A percentile compares a stretch with the other conserved stretches of the same genome.
phyloP scores from a whole-genome alignment of 2,888 invertebrate species.

The Lapara coniferarum region DNA sequence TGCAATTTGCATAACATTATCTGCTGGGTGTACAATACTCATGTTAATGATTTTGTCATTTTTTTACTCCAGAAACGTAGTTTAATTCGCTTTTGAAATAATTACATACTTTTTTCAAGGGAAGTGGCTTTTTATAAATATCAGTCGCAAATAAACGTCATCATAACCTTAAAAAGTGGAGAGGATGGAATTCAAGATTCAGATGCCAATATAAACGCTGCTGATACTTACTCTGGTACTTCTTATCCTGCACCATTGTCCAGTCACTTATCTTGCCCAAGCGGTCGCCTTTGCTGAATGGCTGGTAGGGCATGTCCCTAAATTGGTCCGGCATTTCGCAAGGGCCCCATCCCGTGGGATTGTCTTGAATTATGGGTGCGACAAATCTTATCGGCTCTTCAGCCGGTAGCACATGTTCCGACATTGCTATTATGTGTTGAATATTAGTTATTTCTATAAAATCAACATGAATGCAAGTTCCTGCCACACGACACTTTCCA shows the following conservation, averaged over 20 bases:
- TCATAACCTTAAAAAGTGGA: slow-evolving; percentile 57
- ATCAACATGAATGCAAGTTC: slow-evolving; percentile 45
- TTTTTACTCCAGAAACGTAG: too few species aligned
- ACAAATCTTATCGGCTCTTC: slow-evolving; percentile 86
- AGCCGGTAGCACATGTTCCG: slow-evolving; percentile 80
- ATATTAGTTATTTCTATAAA: slow-evolving; percentile 27
- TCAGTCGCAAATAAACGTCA: slow-evolving; percentile 45
- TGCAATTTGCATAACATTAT: too few species aligned
- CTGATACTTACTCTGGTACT: slow-evolving; percentile 91
- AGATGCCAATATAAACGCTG: not conserved
- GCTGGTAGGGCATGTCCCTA: slow-evolving; percentile 99
- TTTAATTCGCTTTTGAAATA: too few species aligned
- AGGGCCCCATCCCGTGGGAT: slow-evolving; percentile 98
- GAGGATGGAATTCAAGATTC: slow-evolving; percentile 13
- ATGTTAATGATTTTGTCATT: too few species aligned
- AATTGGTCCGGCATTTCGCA: slow-evolving; percentile 96
- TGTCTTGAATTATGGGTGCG: slow-evolving; percentile 91
- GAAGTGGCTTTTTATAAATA: not conserved
- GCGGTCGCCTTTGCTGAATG: slow-evolving; percentile 99
- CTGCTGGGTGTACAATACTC: not conserved
- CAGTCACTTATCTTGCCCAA: slow-evolving; percentile 99
- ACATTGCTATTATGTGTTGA: slow-evolving; percentile 52
- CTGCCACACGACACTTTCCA: slow-evolving; percentile 51
- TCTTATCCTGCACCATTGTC: slow-evolving; percentile 98
- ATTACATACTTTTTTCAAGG: too few species aligned